Conservation (phyloP, 1,140 invertebrate genomes). For the Trachelipus rathkii region DNA sequence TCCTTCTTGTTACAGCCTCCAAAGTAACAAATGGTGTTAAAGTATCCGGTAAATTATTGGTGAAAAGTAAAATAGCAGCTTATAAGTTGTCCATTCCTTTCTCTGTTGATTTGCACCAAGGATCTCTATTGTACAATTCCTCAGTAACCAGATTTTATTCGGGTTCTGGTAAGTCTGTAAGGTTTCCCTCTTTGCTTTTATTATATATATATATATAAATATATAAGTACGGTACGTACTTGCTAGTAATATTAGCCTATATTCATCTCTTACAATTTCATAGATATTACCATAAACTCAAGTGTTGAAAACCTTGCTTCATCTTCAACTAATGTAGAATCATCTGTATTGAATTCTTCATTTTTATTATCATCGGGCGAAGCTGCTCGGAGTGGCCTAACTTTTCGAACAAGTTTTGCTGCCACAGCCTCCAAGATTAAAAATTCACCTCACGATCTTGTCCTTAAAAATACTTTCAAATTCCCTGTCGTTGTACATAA, state of each 20-base stretch:
- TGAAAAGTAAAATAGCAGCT: conserved; percentile 43
- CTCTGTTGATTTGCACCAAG: conserved; percentile 51
- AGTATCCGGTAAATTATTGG: conserved; percentile 40
- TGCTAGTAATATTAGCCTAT: too few relatives aligned
- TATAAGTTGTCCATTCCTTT: conserved; percentile 47
- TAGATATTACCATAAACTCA: too few relatives aligned
- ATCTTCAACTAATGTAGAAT: too few relatives aligned
- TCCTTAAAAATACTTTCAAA: conserved; percentile 66
- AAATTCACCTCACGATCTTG: conserved; percentile 54
- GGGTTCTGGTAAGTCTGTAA: conserved; percentile 32
- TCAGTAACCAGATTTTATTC: conserved; percentile 49
- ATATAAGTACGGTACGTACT: too few relatives aligned
- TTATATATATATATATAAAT: too few relatives aligned
- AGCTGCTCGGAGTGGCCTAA: too few relatives aligned
- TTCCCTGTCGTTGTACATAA: conserved; percentile 66
- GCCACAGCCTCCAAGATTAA: background rate
- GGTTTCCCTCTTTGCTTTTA: too few relatives aligned
- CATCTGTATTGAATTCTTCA: too few relatives aligned
- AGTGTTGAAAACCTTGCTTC: too few relatives aligned
- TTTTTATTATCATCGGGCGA: too few relatives aligned
- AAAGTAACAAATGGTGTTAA: conserved; percentile 41
- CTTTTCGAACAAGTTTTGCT: too few relatives aligned
- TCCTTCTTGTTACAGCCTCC: conserved; percentile 31
- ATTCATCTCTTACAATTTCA: too few relatives aligned
- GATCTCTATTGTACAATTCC: conserved; percentile 48